Evolutionary conservation across 2,888 invertebrate genomes (phyloP), one percentile per base, ranked within the genome.

Genomic region (Steromphala cineraria): DNA sequence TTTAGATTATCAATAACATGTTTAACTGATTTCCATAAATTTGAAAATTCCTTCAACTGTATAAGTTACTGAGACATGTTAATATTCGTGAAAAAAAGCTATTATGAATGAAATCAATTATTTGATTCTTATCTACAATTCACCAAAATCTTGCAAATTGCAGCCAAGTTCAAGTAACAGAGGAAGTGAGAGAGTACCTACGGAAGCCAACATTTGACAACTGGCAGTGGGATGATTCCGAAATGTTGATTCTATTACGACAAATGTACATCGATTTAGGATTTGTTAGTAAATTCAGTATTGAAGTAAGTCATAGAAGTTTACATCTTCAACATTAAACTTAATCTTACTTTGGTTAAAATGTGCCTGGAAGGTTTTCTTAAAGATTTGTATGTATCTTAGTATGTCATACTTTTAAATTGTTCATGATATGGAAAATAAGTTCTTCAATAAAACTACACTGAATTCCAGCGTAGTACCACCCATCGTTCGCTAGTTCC

Each of bases 211-310:
- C 96, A 53, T 97, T 97, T 93, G 96, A 97, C 94, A 96, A 96
- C 82, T 95, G 96, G 94, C 96, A 96, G 89, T 97, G 96, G 96
- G 95, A 96, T 88, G 97, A 97, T 93, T 96, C 96, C 86, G 96
- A 97, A 93, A 95, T 97, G 84, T 94, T 97, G 75, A 94, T 96
- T 83, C 95, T 97, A 88, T 94, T 97, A 90, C 96, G 96, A 93
- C 96, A 96, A 90, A 97, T 97, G 96, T 97, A 96, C 94, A 94
- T 96, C 88, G 96, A 97, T 93, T 95, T 96, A 91, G 96, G 96
- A 88, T 95, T 97, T 90, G 95, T 95, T 85, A 94, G 95, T 86
- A 96, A 96, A 94, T 96, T 96, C 92, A 95, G 95, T 93, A 96
- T 97, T 91, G 95, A 96, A 91, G 94, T 96, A 85, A 80, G 86